Evolutionary conservation across 1,140 invertebrate genomes (phyloP).

Genomic region (Archivesica marissinica): DNA sequence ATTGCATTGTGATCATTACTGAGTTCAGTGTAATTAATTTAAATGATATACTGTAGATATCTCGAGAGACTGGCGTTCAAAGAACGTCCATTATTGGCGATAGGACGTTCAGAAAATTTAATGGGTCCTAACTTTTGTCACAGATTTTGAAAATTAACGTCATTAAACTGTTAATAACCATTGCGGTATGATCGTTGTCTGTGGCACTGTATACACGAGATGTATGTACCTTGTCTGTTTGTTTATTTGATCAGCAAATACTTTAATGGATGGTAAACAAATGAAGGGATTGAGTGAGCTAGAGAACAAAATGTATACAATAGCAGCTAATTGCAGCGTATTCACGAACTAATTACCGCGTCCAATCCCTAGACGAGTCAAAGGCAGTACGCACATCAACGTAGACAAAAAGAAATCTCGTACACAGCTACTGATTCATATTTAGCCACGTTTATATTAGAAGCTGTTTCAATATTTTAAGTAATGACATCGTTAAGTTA

Average conservation of each 20-base stretch:
- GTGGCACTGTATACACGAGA: background rate
- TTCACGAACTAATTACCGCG: constrained; percentile 17
- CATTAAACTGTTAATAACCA: constrained; percentile 11
- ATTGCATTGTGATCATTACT: background rate
- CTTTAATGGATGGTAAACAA: constrained; percentile 36
- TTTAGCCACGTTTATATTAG: too few relatives aligned
- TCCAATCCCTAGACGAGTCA: background rate
- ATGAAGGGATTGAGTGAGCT: background rate
- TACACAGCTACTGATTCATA: too few relatives aligned
- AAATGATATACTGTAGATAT: background rate
- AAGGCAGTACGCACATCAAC: background rate
- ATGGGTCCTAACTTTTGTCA: constrained; percentile 14
- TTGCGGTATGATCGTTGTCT: background rate
- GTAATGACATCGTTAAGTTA: too few relatives aligned
- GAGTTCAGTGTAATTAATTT: constrained; percentile 11
- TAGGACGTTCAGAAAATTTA: background rate
- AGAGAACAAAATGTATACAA: constrained; percentile 26
- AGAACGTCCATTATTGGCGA: constrained; percentile 11
- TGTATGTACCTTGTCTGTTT: constrained; percentile 16
- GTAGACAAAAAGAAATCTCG: too few relatives aligned
- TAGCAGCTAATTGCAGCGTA: constrained; percentile 31
- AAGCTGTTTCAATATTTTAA: too few relatives aligned
- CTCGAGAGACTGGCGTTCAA: background rate
- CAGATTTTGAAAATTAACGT: constrained; percentile 8
- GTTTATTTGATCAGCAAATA: constrained; percentile 23